Evolutionary conservation across 2,797 vertebrate genomes (phyloP).

Genomic region (Trachurus trachurus): DNA sequence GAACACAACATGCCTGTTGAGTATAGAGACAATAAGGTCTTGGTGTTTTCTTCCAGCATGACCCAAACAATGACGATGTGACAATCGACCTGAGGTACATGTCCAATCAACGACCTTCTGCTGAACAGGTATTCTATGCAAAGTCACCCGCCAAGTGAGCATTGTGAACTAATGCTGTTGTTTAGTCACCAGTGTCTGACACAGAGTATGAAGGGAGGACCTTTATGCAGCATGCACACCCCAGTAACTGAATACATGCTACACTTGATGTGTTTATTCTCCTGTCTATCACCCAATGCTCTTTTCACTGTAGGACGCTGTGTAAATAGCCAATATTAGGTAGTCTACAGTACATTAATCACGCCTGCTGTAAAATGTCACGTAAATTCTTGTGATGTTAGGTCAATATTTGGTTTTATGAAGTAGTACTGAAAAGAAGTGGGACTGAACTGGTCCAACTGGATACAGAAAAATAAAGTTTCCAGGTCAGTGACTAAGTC

Average conservation of each 20-base stretch:
- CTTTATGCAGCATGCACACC: neutral
- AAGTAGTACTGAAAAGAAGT: conserved; percentile 16
- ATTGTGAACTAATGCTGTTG: neutral
- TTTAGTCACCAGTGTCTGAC: conserved; percentile 19
- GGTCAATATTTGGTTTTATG: conserved; percentile 39
- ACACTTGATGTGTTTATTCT: neutral
- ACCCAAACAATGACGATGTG: conserved; percentile 20
- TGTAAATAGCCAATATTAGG: neutral
- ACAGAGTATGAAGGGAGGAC: neutral
- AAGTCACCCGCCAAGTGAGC: neutral
- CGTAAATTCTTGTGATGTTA: conserved; percentile 11
- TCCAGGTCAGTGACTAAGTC: conserved; percentile 48
- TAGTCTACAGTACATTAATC: conserved; percentile 1
- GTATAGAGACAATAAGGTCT: conserved; percentile 32
- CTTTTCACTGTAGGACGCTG: neutral
- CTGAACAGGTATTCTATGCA: conserved; percentile 16
- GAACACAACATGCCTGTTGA: too few species aligned
- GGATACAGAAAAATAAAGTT: conserved; percentile 30
- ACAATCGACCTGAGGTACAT: conserved; percentile 1
- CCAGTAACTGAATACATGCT: neutral
- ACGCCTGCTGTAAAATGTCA: neutral
- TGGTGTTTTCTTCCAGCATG: conserved; percentile 20
- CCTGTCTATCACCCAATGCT: neutral
- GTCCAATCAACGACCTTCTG: neutral
- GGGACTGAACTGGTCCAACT: conserved; percentile 26